A percentile compares a stretch with the other conserved stretches of the same genome.
phyloP scores from a whole-genome alignment of 2,797 vertebrate species.

The Neopelma chrysocephalum region DNA sequence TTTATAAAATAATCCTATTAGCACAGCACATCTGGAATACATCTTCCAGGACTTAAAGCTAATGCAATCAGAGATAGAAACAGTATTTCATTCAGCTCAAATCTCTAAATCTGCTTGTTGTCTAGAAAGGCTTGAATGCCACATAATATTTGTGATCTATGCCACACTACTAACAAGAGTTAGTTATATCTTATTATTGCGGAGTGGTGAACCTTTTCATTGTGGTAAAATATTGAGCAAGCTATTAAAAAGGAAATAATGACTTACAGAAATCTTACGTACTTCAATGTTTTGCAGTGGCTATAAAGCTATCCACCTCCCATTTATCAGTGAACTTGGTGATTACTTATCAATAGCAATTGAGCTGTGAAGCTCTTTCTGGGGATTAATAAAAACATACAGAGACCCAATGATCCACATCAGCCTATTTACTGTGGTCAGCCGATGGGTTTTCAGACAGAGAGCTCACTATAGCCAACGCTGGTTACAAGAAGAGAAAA shows the following conservation, averaged over 20 bases:
- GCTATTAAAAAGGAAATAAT: constrained; percentile 23
- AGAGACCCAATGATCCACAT: not conserved
- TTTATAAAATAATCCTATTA: constrained; percentile 10
- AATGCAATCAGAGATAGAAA: constrained; percentile 20
- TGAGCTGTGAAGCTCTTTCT: not conserved
- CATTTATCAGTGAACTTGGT: not conserved
- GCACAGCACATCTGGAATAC: constrained; percentile 6
- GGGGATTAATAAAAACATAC: not conserved
- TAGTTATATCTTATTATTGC: not conserved
- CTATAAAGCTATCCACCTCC: not conserved
- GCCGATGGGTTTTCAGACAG: not conserved
- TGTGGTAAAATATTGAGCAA: constrained; percentile 5
- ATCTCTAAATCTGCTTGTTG: not conserved
- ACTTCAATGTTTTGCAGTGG: not conserved
- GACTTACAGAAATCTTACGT: not conserved
- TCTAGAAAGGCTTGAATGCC: not conserved
- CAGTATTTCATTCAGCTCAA: not conserved
- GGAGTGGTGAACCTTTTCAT: constrained; percentile 19
- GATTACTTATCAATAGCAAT: not conserved
- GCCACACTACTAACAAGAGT: not conserved
- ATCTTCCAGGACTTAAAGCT: not conserved
- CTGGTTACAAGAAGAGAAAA: not conserved
- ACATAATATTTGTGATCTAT: not conserved
- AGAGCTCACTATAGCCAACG: not conserved
- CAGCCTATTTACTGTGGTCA: not conserved